These are phyloP conservation scores for Andrena haemorrhoa DNA, from an alignment of 2,888 invertebrate genomes.

Conservation along the genomic window DNA sequence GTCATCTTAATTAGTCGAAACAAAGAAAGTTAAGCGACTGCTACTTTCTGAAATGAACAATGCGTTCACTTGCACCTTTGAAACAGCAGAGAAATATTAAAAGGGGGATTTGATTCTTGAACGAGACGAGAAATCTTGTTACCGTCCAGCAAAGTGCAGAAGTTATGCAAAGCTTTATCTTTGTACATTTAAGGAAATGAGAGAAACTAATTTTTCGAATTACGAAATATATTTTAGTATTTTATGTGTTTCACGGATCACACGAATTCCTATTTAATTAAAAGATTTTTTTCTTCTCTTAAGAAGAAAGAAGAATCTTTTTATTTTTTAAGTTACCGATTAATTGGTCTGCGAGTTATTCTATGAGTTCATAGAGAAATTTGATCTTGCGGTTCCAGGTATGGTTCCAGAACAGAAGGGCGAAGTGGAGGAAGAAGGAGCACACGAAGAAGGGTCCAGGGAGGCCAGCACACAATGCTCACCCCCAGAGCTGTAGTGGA, in stretches of 20 bases:
- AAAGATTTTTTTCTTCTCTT: no score
- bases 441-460: slow-evolving; percentile 99
- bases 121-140: neutral
- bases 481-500: slow-evolving; percentile 98
- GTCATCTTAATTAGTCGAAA: slow-evolving; percentile 47
- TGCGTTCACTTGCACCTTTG: neutral
- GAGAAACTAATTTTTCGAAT: no score
- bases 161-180: neutral
- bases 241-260: no score
- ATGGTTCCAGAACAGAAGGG: slow-evolving; percentile 99
- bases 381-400: slow-evolving; percentile 89
- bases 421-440: slow-evolving; percentile 99
- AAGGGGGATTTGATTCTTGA: neutral
- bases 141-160: neutral
- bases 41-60: neutral
- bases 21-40: neutral
- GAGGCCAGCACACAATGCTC: slow-evolving; percentile 98
- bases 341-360: neutral
- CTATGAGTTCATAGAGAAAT: neutral
- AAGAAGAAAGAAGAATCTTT: no score
- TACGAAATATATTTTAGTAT: no score
- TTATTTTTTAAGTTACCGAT: neutral
- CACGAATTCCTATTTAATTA: no score
- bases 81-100: neutral
- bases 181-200: no score